Conservation (phyloP, 2,888 invertebrate genomes). For the Eurytoma adleriae region DNA sequence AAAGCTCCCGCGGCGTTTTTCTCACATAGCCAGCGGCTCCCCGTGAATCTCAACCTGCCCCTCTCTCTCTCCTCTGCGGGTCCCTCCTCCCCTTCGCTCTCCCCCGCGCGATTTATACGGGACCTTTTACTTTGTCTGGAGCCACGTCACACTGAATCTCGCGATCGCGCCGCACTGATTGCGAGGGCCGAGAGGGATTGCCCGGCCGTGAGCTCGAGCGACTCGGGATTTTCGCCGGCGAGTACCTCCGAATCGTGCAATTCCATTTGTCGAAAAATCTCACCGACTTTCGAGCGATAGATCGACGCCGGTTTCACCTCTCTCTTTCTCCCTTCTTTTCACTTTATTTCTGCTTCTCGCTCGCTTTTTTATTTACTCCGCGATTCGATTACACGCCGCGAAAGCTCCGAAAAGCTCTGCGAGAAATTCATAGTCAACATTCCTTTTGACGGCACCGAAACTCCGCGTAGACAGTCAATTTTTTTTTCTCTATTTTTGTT, state of each 20-base stretch:
- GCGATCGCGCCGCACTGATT: constrained; percentile 37
- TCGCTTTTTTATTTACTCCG: background rate
- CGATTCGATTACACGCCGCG: too few species aligned
- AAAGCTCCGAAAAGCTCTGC: too few species aligned
- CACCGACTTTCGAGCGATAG: too few species aligned
- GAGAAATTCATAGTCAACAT: too few species aligned
- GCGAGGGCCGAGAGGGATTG: constrained; percentile 12
- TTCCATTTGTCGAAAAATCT: constrained; percentile 25
- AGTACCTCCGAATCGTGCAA: background rate
- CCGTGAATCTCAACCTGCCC: constrained; percentile 6
- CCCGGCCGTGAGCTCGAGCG: constrained; percentile 7
- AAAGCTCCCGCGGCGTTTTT: constrained; percentile 21
- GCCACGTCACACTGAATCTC: constrained; percentile 35
- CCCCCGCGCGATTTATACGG: background rate
- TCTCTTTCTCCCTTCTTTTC: background rate
- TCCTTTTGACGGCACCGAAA: too few species aligned
- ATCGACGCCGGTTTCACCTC: background rate
- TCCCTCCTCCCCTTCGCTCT: background rate
- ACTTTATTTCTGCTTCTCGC: background rate
- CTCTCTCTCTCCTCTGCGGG: background rate
- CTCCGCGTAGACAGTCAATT: too few species aligned
- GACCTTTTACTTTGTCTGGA: background rate
- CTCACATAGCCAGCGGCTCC: constrained; percentile 9
- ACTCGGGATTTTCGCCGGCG: constrained; percentile 26
- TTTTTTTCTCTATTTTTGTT: too few species aligned